Base-by-base conservation (phyloP, 2,888 invertebrate genomes). In the Gasteruption jaculator region DNA sequence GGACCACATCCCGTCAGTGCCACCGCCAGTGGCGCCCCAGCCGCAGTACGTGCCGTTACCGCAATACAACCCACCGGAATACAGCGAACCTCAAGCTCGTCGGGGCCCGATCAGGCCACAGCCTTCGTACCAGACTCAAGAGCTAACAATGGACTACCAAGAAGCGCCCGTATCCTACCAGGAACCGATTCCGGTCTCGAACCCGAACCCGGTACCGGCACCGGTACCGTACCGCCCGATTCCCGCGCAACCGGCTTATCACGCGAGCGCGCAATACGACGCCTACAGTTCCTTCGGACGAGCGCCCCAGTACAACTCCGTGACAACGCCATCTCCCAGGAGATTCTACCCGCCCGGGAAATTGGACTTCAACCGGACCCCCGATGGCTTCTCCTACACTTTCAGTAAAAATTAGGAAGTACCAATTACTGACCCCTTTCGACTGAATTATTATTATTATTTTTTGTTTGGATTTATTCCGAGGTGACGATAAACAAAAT, bases 321-420 rank as follows among this genome's bases (percentile, higher is more conserved):
- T 74, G 20, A 80, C 82, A 40, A 88, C 88, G 38, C 84, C 79
- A 48, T 74, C 81, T 19, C 85, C 88, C 14, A 79, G 81, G 60
- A 79, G 84, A 57, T 88, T 87, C 75, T 85, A 84, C 68, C 89
- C 88, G 38, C 89, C 90, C 20, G 91, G 91, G 54, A 89, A 90
- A 72, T 79, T 91, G 60, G 85, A 83, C 56, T 76, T 91, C 56
- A 90, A 89, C 76, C 78, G 91, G 65, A 88, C 87, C 45, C 90
- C 90, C 26, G 91, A 91, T 64, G 91, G 91, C 61, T 91, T 83
- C 75, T 86, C 87, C 60, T 91, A 88, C 74, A 86, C 83, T 53
- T 89, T 89, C 77, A 86, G 84, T 74, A 86, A 82, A 68, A 74
- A 74, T 52, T 75, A 69, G 67, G 4, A 25, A n/a, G n/a, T n/a